Conservation (phyloP, 64 coral and sea anemone species). For the Montipora sp. region DNA sequence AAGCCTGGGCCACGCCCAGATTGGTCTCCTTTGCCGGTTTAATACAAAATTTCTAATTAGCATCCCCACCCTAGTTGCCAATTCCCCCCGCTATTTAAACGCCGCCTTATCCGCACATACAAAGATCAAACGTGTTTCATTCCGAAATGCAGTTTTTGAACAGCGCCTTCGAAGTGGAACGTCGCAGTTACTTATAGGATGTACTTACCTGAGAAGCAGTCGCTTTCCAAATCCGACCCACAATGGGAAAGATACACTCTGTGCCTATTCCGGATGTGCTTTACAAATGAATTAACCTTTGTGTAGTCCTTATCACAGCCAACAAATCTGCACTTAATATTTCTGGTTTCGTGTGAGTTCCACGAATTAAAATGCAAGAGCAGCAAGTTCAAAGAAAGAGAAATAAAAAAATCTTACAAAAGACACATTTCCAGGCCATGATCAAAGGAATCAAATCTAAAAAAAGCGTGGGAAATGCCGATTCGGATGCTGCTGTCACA, state of each 20-base stretch:
- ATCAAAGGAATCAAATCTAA: not conserved
- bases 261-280: constrained; percentile 44
- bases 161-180: constrained; percentile 10
- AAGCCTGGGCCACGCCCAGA: too few relatives aligned
- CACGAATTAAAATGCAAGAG: constrained; percentile 43
- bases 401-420: constrained; percentile 23
- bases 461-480: not conserved
- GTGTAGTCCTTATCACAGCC: constrained; percentile 20
- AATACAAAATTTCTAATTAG: too few relatives aligned
- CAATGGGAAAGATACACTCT: constrained; percentile 11
- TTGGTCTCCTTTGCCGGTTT: too few relatives aligned
- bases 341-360: constrained; percentile 3
- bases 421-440: constrained; percentile 49
- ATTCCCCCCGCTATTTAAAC: too few relatives aligned
- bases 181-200: not conserved
- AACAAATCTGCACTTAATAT: constrained; percentile 48
- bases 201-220: constrained; percentile 5
- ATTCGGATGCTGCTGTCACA: not conserved
- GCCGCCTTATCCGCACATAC: not conserved
- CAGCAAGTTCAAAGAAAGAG: constrained; percentile 19
- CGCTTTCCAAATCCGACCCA: not conserved
- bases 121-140: constrained; percentile 3
- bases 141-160: not conserved
- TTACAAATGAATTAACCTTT: constrained; percentile 57
- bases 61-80: too few relatives aligned